Percentiles rank a stretch among this genome's conserved stretches.
These are phyloP conservation scores for Neocrepidodera transversa DNA, from an alignment of 2,888 invertebrate species.

Conservation along the genomic window DNA sequence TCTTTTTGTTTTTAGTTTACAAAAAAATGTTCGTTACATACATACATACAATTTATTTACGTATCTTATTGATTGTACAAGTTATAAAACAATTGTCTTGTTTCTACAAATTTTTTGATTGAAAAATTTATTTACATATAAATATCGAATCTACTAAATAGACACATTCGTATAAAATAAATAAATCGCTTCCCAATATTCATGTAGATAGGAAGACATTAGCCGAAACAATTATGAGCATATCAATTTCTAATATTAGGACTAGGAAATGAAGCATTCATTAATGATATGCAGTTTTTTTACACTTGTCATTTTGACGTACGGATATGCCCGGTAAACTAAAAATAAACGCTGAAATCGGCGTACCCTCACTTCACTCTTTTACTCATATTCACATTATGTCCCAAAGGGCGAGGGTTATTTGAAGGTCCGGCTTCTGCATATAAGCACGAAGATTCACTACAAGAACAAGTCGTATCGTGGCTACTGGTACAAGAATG, in stretches of 20 bases:
- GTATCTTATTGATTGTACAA: slow-evolving; percentile 39
- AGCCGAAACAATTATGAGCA: slow-evolving; percentile 14
- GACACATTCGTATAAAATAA: no score
- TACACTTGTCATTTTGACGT: slow-evolving; percentile 23
- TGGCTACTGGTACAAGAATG: slow-evolving; percentile 62
- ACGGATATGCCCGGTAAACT: slow-evolving; percentile 35
- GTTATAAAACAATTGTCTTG: slow-evolving; percentile 11
- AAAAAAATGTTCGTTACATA: background rate
- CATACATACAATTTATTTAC: slow-evolving; percentile 23
- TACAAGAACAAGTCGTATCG: slow-evolving; percentile 70
- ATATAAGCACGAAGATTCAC: slow-evolving; percentile 69
- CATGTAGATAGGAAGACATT: slow-evolving; percentile 15
- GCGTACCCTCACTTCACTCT: slow-evolving; percentile 42
- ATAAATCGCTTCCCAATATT: no score
- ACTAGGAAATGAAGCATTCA: slow-evolving; percentile 43
- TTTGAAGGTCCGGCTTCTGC: slow-evolving; percentile 64
- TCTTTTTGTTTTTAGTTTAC: no score
- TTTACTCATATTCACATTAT: slow-evolving; percentile 49
- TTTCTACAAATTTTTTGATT: background rate
- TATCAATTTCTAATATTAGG: slow-evolving; percentile 47
- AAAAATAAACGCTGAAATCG: slow-evolving; percentile 31
- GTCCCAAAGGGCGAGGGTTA: slow-evolving; percentile 46
- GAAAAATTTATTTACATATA: no score
- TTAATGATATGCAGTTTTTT: slow-evolving; percentile 28
- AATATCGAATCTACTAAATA: no score